A percentile compares a stretch with the other conserved stretches of the same genome.
These are phyloP conservation scores for Orussus abietinus DNA, from an alignment of 1,140 invertebrate species.

Conservation along the genomic window DNA sequence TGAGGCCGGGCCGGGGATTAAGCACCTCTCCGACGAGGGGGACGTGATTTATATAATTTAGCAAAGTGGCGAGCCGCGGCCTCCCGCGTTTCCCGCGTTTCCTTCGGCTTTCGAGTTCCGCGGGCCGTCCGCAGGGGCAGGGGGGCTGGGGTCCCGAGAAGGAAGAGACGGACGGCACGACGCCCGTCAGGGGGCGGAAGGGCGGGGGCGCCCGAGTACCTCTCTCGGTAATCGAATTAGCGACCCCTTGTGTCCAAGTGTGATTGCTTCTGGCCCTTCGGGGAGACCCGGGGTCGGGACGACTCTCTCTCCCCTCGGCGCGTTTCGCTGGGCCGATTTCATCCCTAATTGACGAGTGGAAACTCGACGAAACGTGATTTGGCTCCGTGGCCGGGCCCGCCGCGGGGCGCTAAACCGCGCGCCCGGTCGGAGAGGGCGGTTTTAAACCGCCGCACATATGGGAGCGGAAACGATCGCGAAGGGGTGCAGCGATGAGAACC, in stretches of 20 bases:
- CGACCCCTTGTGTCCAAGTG: conserved; percentile 42
- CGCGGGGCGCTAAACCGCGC: no score
- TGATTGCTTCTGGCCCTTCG: conserved; percentile 44
- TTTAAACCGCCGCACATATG: no score
- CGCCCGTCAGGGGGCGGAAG: conserved; percentile 25
- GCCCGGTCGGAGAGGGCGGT: no score
- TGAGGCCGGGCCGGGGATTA: conserved; percentile 27
- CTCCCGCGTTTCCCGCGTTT: neutral
- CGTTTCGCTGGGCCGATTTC: no score
- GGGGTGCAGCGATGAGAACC: no score
- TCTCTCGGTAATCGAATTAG: conserved; percentile 48
- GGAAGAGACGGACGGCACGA: conserved; percentile 19
- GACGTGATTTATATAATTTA: conserved; percentile 50
- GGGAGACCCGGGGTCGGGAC: no score
- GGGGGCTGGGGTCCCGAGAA: no score
- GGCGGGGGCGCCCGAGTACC: conserved; percentile 28
- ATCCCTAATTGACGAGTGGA: no score
- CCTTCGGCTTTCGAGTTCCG: conserved; percentile 4
- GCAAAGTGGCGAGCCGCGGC: conserved; percentile 37
- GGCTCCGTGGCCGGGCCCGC: no score
- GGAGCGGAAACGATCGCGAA: no score
- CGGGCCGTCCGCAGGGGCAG: conserved; percentile 7
- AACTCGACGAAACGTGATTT: no score
- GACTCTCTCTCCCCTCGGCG: no score
- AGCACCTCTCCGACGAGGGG: conserved; percentile 37